Evolutionary conservation across 1,140 invertebrate species (phyloP).

Genomic region (Spodoptera litura): DNA sequence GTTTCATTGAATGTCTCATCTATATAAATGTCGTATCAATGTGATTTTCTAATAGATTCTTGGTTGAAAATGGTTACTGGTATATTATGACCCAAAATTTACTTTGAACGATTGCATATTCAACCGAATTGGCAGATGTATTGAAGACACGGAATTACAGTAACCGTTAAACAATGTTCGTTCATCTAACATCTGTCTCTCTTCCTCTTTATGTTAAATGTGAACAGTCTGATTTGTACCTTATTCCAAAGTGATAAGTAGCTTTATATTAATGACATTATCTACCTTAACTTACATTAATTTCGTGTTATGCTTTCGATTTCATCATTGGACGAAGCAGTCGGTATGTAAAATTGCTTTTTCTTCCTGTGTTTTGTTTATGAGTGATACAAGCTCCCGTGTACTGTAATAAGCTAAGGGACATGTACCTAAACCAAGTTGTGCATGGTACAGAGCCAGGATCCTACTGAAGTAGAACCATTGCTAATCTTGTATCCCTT

Average conservation of each 20-base stretch:
- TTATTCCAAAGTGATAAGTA: slow-evolving; percentile 7
- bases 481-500: not conserved
- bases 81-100: slow-evolving; percentile 6
- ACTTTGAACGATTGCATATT: slow-evolving; percentile 1
- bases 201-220: slow-evolving; percentile 5
- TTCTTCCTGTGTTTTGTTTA: slow-evolving; percentile 56
- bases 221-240: too few species aligned
- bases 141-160: slow-evolving; percentile 14
- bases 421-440: slow-evolving; percentile 45
- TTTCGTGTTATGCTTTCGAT: slow-evolving; percentile 75
- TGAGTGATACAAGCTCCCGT: slow-evolving; percentile 64
- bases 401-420: slow-evolving; percentile 26
- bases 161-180: slow-evolving; percentile 16
- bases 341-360: slow-evolving; percentile 80
- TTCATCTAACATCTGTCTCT: slow-evolving; percentile 13
- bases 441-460: slow-evolving; percentile 64
- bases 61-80: slow-evolving; percentile 27
- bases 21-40: slow-evolving; percentile 27
- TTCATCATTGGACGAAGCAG: slow-evolving; percentile 77
- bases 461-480: slow-evolving; percentile 12
- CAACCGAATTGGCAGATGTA: slow-evolving; percentile 14
- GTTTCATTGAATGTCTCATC: slow-evolving; percentile 32
- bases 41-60: slow-evolving; percentile 14
- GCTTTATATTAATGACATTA: slow-evolving; percentile 29
- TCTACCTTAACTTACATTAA: slow-evolving; percentile 59